These are phyloP conservation scores for Nyleta sp. DNA, from an alignment of 2,888 invertebrate species.

Conservation along the genomic window DNA sequence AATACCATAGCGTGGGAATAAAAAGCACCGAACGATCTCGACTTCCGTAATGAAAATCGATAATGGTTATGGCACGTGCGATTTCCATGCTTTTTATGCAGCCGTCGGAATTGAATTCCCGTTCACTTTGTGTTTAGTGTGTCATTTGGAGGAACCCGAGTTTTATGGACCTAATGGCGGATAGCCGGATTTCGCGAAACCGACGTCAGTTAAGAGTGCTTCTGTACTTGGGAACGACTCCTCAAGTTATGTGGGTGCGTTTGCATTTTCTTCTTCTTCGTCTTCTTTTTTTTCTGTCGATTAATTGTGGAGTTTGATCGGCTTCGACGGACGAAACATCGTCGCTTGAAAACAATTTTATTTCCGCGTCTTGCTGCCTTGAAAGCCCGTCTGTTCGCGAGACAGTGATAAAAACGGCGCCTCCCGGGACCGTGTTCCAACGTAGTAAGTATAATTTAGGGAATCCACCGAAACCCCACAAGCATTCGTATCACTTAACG, in stretches of 20 bases:
- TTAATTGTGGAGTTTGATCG: not conserved
- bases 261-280: too few relatives aligned
- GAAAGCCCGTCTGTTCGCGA: conserved; percentile 43
- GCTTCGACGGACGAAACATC: not conserved
- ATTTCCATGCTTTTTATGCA: conserved; percentile 51
- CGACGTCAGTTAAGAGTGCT: not conserved
- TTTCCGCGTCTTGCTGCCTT: conserved; percentile 31
- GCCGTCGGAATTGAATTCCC: conserved; percentile 35
- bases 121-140: conserved; percentile 40
- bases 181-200: too few relatives aligned
- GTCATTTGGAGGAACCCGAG: conserved; percentile 22
- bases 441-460: conserved; percentile 77
- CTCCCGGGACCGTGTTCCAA: conserved; percentile 68
- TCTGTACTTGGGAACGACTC: too few relatives aligned
- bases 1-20: conserved; percentile 2
- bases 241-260: too few relatives aligned
- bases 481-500: conserved; percentile 79
- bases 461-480: conserved; percentile 69
- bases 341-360: conserved; percentile 53
- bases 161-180: conserved; percentile 6
- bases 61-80: conserved; percentile 43
- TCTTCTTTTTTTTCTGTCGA: not conserved
- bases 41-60: conserved; percentile 47
- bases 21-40: conserved; percentile 13
- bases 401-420: conserved; percentile 71